A percentile compares a stretch with the other conserved stretches of the same genome.
phyloP scores from a whole-genome alignment of 2,113 vertebrate species.

The Narcine bancroftii region DNA sequence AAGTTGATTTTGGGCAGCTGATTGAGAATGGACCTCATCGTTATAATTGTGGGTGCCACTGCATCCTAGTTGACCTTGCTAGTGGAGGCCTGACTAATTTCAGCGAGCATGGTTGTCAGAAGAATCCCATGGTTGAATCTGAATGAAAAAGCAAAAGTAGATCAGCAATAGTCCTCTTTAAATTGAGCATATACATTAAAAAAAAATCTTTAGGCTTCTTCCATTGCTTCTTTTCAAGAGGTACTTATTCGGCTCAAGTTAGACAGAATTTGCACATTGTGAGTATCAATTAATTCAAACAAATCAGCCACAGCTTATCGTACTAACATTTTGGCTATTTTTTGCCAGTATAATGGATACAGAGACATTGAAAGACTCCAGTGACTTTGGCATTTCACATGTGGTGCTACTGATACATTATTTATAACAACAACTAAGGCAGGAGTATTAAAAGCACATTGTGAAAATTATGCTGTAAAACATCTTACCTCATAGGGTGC shows the following conservation, averaged over 20 bases:
- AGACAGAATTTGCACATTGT: neutral
- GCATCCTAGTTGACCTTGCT: neutral
- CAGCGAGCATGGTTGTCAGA: neutral
- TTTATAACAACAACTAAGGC: neutral
- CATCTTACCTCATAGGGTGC: neutral
- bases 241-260: neutral
- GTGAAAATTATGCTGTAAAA: neutral
- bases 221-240: neutral
- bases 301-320: neutral
- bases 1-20: neutral
- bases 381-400: neutral
- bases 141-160: neutral
- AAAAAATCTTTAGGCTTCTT: neutral
- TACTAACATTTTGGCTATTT: neutral
- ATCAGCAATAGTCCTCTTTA: neutral
- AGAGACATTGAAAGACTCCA: neutral
- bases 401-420: neutral
- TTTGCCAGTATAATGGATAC: neutral
- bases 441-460: conserved; percentile 6
- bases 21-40: neutral
- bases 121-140: neutral
- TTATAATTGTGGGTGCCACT: neutral
- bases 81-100: neutral
- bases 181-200: neutral
- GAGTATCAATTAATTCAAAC: neutral